Percentiles rank a stretch among this genome's conserved stretches.
Evolutionary conservation across 2,888 invertebrate genomes (phyloP).

Genomic region (Orchesellides sinensis): DNA sequence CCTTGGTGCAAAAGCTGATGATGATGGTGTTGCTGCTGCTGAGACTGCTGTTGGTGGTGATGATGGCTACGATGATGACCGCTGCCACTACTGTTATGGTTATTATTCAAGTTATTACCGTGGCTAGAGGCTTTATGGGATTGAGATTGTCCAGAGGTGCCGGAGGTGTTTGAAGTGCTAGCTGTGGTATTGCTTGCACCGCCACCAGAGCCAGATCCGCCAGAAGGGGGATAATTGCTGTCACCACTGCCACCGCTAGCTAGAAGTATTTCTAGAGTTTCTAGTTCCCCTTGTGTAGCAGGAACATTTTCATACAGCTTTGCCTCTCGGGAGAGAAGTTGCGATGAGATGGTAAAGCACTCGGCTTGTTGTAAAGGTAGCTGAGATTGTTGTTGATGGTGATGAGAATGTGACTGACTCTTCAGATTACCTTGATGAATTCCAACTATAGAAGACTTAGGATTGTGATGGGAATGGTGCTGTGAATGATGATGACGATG

Average conservation of each 20-base stretch:
- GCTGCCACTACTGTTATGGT: slow-evolving; percentile 45
- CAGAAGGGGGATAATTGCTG: slow-evolving; percentile 57
- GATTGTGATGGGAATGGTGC: slow-evolving; percentile 45
- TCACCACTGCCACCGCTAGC: slow-evolving; percentile 65
- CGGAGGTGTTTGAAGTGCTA: slow-evolving; percentile 61
- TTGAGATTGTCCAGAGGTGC: slow-evolving; percentile 58
- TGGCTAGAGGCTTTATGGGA: slow-evolving; percentile 51
- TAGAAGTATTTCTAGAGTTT: slow-evolving; percentile 69
- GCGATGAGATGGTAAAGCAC: slow-evolving; percentile 73
- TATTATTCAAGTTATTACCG: slow-evolving; percentile 61
- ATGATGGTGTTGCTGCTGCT: slow-evolving; percentile 32
- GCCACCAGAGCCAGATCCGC: slow-evolving; percentile 60
- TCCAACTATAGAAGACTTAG: slow-evolving; percentile 55
- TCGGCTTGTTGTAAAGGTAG: slow-evolving; percentile 39
- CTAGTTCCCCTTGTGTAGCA: slow-evolving; percentile 67
- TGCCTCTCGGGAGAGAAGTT: slow-evolving; percentile 71
- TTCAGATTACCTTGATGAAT: slow-evolving; percentile 64
- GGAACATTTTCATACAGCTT: slow-evolving; percentile 74
- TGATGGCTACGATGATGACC: slow-evolving; percentile 30
- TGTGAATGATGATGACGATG: slow-evolving; percentile 48
- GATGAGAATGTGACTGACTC: slow-evolving; percentile 50
- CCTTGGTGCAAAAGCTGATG: slow-evolving; percentile 45
- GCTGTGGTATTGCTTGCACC: slow-evolving; percentile 65
- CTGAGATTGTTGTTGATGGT: slow-evolving; percentile 16
- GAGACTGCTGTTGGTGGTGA: slow-evolving; percentile 24